Conservation (phyloP, 2,888 invertebrate species). For the Gordius sp. region DNA sequence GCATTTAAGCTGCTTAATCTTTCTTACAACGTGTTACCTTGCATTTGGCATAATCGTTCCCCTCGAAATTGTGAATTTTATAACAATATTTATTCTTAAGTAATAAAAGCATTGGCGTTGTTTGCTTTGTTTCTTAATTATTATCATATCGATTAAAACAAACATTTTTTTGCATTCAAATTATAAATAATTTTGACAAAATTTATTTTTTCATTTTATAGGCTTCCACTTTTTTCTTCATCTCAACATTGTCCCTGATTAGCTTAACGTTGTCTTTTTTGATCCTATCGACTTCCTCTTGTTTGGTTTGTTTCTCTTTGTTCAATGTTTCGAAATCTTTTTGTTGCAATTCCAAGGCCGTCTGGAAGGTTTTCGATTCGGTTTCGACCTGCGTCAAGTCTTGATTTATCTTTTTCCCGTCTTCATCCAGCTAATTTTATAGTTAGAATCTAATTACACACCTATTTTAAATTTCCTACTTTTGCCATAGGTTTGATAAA, state of each 20-base stretch:
- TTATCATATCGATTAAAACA: too few species aligned
- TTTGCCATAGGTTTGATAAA: too few species aligned
- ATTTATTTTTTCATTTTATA: slow-evolving; percentile 11
- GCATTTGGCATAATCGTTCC: too few species aligned
- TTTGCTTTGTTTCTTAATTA: too few species aligned
- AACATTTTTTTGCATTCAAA: too few species aligned
- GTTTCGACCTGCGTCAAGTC: neutral
- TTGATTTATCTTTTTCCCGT: neutral
- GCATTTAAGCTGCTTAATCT: too few species aligned
- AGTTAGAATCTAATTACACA: too few species aligned
- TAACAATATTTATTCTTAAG: too few species aligned
- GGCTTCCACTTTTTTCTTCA: slow-evolving; percentile 7
- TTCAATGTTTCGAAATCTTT: slow-evolving; percentile 7
- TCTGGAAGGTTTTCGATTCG: neutral
- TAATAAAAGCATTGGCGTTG: too few species aligned
- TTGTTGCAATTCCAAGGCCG: neutral
- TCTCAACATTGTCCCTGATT: neutral
- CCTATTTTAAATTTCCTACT: too few species aligned
- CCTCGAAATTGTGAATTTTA: too few species aligned
- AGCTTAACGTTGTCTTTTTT: slow-evolving; percentile 12
- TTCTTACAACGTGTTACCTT: too few species aligned
- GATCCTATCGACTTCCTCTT: slow-evolving; percentile 4
- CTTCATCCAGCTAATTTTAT: neutral
- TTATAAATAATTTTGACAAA: neutral
- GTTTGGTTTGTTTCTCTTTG: slow-evolving; percentile 2